Percentiles rank a stretch among this genome's conserved stretches.
These are phyloP conservation scores for Apostichopus leukothele DNA, from an alignment of 53 echinoderm and acorn worm genomes.

Conservation along the genomic window DNA sequence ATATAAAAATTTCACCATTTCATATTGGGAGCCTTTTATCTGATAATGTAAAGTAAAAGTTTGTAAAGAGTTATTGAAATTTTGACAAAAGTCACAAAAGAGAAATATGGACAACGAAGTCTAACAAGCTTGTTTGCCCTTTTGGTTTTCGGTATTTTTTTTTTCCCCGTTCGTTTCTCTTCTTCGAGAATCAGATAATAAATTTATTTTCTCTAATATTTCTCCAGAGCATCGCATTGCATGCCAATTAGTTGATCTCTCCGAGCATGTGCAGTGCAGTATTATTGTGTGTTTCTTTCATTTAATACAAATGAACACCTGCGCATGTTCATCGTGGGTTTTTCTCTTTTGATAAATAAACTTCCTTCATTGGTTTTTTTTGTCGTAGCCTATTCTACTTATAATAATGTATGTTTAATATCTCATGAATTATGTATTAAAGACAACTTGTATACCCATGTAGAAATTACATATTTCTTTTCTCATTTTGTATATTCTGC, in stretches of 20 bases:
- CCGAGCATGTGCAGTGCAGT: not conserved
- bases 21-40: not conserved
- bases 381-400: not conserved
- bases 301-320: not conserved
- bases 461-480: not conserved
- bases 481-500: too few relatives aligned
- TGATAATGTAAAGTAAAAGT: not conserved
- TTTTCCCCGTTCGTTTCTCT: too few relatives aligned
- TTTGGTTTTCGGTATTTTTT: too few relatives aligned
- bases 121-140: too few relatives aligned
- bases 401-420: conserved; percentile 37
- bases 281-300: not conserved
- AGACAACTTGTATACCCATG: conserved; percentile 31
- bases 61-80: not conserved
- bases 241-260: not conserved
- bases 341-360: not conserved
- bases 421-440: conserved; percentile 34
- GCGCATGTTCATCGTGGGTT: not conserved
- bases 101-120: too few relatives aligned
- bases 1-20: too few relatives aligned
- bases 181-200: too few relatives aligned
- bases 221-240: not conserved
- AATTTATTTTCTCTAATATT: too few relatives aligned
- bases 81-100: not conserved
- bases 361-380: too few relatives aligned